Percentiles rank a stretch among this genome's conserved stretches.
Evolutionary conservation across 2,888 invertebrate genomes (phyloP).

Genomic region (Phaonia tiefii): DNA sequence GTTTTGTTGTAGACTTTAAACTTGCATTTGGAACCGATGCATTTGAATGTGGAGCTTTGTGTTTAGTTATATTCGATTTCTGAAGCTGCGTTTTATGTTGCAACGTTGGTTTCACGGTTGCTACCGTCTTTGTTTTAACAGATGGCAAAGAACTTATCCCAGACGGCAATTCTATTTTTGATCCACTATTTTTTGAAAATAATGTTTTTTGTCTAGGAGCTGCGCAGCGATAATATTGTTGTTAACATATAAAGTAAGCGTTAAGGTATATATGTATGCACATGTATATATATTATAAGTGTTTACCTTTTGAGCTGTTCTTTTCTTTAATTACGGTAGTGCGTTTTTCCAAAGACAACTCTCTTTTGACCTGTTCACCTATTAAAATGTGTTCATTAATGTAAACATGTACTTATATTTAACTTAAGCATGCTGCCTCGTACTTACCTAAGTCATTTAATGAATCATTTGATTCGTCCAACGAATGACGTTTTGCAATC

Average conservation of each 20-base stretch:
- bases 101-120: constrained; percentile 67
- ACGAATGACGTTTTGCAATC: too few species aligned
- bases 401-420: too few species aligned
- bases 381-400: too few species aligned
- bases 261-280: neutral
- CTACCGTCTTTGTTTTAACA: constrained; percentile 59
- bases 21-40: constrained; percentile 12
- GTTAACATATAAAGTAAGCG: constrained; percentile 5
- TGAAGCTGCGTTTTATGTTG: constrained; percentile 52
- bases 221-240: constrained; percentile 20
- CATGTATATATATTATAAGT: neutral
- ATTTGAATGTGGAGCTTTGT: constrained; percentile 11
- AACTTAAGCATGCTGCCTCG: too few species aligned
- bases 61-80: constrained; percentile 30
- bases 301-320: constrained; percentile 47
- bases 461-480: too few species aligned
- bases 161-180: too few species aligned
- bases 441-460: too few species aligned
- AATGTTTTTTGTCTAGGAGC: constrained; percentile 39
- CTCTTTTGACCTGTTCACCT: constrained; percentile 54
- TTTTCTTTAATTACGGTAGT: constrained; percentile 36
- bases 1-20: neutral
- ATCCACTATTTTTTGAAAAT: constrained; percentile 40
- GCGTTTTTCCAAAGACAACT: too few species aligned
- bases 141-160: neutral